A percentile compares a stretch with the other conserved stretches of the same genome.
phyloP scores from a whole-genome alignment of 2,888 invertebrate species.

The Phortica okadai region DNA sequence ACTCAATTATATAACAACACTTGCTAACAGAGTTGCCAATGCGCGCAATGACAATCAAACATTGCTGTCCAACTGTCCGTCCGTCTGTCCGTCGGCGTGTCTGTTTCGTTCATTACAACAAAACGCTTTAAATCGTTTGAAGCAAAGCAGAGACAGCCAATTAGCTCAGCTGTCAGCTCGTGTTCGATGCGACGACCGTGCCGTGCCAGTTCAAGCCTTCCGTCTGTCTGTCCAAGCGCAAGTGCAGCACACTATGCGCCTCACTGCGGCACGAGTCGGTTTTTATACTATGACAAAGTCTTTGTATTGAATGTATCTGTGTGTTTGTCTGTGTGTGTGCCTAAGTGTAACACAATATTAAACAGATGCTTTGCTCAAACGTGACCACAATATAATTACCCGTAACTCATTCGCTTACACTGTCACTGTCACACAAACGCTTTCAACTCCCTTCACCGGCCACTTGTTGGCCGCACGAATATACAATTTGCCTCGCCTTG shows the following conservation, averaged over 20 bases:
- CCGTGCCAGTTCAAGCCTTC: too few relatives aligned
- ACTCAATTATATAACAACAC: slow-evolving; percentile 22
- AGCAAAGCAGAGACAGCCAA: slow-evolving; percentile 5
- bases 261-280: background rate
- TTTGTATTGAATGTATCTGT: background rate
- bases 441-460: background rate
- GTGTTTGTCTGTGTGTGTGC: slow-evolving; percentile 36
- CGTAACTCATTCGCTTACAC: slow-evolving; percentile 38
- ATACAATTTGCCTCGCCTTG: background rate
- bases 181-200: background rate
- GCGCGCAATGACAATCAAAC: background rate
- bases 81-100: background rate
- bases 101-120: background rate
- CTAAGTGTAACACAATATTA: slow-evolving; percentile 69
- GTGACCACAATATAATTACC: slow-evolving; percentile 73
- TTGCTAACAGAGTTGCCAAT: background rate
- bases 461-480: slow-evolving; percentile 9
- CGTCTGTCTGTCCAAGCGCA: background rate
- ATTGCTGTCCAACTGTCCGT: background rate
- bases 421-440: background rate
- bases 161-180: slow-evolving; percentile 16
- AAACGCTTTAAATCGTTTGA: background rate
- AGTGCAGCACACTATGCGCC: background rate
- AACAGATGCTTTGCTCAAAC: slow-evolving; percentile 69
- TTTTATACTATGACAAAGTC: too few relatives aligned